These are phyloP conservation scores for Cecidostiba fungosa DNA, from an alignment of 2,888 invertebrate species.

Conservation along the genomic window DNA sequence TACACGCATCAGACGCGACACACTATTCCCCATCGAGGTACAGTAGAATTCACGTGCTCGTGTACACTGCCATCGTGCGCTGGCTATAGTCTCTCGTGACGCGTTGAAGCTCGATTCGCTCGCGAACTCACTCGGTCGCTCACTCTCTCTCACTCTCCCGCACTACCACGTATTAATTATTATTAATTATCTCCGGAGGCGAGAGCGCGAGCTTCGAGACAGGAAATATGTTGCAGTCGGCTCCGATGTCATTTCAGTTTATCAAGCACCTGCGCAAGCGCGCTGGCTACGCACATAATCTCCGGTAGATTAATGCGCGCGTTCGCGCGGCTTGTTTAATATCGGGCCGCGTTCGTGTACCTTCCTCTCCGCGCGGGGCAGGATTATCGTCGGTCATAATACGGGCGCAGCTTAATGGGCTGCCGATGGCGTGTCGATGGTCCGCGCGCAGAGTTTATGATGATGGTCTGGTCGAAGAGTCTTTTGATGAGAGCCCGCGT, in stretches of 20 bases:
- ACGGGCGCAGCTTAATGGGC: neutral
- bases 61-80: too few species aligned
- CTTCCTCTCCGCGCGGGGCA: neutral
- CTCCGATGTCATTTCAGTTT: constrained; percentile 37
- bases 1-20: neutral
- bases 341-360: neutral
- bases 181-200: constrained; percentile 44
- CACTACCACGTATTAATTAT: constrained; percentile 45
- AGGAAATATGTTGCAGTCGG: neutral
- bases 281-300: constrained; percentile 32
- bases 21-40: constrained; percentile 1
- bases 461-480: neutral
- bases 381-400: constrained; percentile 7
- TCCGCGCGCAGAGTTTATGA: neutral
- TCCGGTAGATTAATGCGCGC: constrained; percentile 41
- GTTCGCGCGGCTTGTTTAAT: constrained; percentile 30
- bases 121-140: neutral
- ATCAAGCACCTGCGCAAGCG: neutral
- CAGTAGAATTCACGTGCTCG: too few species aligned
- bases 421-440: neutral
- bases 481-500: neutral
- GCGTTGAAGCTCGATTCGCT: too few species aligned
- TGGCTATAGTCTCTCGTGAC: too few species aligned
- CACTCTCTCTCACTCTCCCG: neutral
- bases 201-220: neutral